phyloP scores from a whole-genome alignment of 2,888 invertebrate species.

The Siphonodentalium dalli region DNA sequence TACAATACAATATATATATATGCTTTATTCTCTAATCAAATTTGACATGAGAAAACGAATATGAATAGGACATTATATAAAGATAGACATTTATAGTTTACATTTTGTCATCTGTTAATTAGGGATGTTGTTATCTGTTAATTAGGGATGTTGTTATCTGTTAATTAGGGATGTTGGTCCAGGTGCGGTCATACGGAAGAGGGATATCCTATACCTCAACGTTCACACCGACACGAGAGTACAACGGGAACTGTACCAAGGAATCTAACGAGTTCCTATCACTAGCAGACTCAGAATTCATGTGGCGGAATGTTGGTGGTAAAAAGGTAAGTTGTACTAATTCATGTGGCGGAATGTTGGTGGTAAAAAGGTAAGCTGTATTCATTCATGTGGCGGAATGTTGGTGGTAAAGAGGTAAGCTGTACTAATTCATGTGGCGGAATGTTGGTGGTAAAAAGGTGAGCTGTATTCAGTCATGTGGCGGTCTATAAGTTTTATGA shows the following conservation, averaged over 20 bases:
- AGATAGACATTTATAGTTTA: too few species aligned
- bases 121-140: neutral
- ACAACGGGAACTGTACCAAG: neutral
- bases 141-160: neutral
- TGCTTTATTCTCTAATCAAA: too few species aligned
- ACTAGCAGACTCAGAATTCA: conserved; percentile 47
- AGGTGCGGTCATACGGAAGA: conserved; percentile 61
- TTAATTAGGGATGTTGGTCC: too few species aligned
- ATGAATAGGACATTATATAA: too few species aligned
- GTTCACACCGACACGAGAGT: conserved; percentile 44
- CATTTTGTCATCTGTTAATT: neutral
- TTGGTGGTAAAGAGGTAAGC: conserved; percentile 47
- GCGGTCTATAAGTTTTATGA: too few species aligned
- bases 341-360: conserved; percentile 53
- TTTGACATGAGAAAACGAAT: too few species aligned
- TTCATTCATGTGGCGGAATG: conserved; percentile 54
- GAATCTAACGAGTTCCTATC: conserved; percentile 17
- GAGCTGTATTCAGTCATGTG: too few species aligned
- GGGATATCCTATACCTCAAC: conserved; percentile 59
- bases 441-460: conserved; percentile 50
- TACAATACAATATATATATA: too few species aligned
- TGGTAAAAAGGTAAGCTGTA: conserved; percentile 48
- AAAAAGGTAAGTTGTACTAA: conserved; percentile 44
- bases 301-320: conserved; percentile 53
- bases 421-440: conserved; percentile 54